Evolutionary conservation across 1,140 invertebrate genomes (phyloP).

Genomic region (Helicoverpa zea): DNA sequence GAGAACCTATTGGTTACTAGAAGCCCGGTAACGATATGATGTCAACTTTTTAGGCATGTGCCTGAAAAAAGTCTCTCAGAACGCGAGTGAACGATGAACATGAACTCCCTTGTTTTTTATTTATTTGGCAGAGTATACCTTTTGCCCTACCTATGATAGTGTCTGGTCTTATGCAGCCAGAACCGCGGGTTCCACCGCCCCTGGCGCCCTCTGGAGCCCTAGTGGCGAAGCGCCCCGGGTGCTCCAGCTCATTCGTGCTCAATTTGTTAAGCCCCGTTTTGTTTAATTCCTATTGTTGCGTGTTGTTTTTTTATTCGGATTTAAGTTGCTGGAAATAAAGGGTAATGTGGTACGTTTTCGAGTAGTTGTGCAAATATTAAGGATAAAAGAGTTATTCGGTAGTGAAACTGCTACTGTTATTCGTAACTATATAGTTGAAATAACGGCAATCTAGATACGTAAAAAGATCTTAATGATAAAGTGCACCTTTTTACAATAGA

Average conservation of each 20-base stretch:
- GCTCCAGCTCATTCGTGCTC: constrained; percentile 37
- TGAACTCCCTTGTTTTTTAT: too few species aligned
- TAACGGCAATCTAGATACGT: background rate
- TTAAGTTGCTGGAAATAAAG: constrained; percentile 38
- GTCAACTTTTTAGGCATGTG: too few species aligned
- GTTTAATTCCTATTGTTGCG: constrained; percentile 43
- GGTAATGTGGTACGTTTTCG: background rate
- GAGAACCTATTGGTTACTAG: too few species aligned
- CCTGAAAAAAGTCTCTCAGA: too few species aligned
- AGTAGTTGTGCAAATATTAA: constrained; percentile 34
- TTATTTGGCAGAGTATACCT: background rate
- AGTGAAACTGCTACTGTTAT: constrained; percentile 22
- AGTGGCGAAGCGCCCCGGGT: constrained; percentile 36
- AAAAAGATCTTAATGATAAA: too few species aligned
- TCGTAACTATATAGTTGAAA: too few species aligned
- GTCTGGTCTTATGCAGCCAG: background rate
- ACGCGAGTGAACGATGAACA: too few species aligned
- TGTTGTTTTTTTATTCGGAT: constrained; percentile 47
- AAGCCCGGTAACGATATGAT: too few species aligned
- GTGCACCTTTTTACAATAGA: background rate
- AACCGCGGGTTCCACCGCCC: constrained; percentile 8
- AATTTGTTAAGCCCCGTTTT: constrained; percentile 45
- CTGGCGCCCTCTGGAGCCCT: constrained; percentile 47
- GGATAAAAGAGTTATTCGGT: background rate
- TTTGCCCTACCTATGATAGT: background rate